Evolutionary conservation across 1,140 invertebrate genomes (phyloP), one percentile per base, ranked within the genome.

Genomic region (Galleria mellonella): DNA sequence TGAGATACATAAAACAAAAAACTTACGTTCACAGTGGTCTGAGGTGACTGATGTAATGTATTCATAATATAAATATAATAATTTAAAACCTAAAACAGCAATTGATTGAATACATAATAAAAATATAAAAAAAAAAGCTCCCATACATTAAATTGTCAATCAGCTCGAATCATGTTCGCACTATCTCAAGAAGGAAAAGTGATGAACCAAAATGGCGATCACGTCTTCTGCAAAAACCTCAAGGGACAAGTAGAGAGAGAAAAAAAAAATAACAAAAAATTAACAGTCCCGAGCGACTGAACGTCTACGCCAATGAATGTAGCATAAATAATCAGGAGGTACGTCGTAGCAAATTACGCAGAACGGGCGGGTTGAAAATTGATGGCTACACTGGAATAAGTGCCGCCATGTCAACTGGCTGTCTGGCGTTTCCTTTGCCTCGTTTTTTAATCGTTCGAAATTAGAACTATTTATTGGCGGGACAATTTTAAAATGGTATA

Each of bases 301-400:
- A 51, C 39, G 53, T 55, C 53, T 50, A 17, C 17, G 32, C 35
- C 48, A 45, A 56, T 51, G 45, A 56, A 43, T 37, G 51, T 30
- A 44, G 50, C 58, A 61, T 56, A 61, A 61, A 61, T 61, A 62
- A 57, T 62, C 47, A 53, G 58, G 43, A 47, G 55, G 54, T 50
- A 59, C 57, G 63, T 64, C 67, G 55, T 44, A 54, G 67, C 67
- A 67, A 71, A 71, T 71, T 71, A 71, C 57, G 57, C 57, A 40
- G 60, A 64, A 70, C 67, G 57, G 61, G 55, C 67, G 48, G 51
- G 44, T 43, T 45, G 38, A 45, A 50, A 60, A 71, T 64, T 71
- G 67, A 71, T 71, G 63, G 61, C 67, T 60, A 67, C 53, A 54
- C 54, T 54, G 53, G 48, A 60, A 60, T 64, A 60, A 57, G 53